Evolutionary conservation across 1,140 invertebrate species (phyloP).

Genomic region (Drosophila biarmipes): DNA sequence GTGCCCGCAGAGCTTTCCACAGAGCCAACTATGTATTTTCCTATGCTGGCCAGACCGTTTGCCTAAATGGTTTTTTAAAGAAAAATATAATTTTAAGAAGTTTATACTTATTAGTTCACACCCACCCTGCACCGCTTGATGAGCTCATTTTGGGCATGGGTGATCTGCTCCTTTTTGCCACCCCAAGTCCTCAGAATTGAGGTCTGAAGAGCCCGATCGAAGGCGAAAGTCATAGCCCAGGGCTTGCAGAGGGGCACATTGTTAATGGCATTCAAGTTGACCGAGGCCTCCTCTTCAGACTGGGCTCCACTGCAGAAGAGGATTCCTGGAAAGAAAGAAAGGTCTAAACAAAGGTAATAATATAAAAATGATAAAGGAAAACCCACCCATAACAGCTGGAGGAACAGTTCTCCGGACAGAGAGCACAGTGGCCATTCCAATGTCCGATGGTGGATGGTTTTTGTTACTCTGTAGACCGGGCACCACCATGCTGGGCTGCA

Average conservation of each 20-base stretch:
- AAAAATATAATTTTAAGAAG: neutral
- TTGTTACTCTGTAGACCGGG: constrained; percentile 91
- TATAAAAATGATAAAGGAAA: neutral
- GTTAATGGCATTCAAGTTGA: constrained; percentile 98
- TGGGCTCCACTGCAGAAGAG: constrained; percentile 98
- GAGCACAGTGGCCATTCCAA: constrained; percentile 93
- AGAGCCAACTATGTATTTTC: constrained; percentile 60
- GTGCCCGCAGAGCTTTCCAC: constrained; percentile 49
- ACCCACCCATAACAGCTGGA: constrained; percentile 93
- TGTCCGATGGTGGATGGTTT: constrained; percentile 90
- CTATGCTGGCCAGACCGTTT: constrained; percentile 65
- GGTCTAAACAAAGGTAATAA: neutral
- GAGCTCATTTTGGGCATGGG: constrained; percentile 93
- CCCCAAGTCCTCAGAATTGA: constrained; percentile 96
- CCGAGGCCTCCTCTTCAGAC: constrained; percentile 97
- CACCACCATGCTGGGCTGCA: constrained; percentile 99
- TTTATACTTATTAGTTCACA: neutral
- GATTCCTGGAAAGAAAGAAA: constrained; percentile 87
- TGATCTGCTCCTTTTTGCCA: constrained; percentile 94
- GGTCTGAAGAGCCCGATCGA: constrained; percentile 94
- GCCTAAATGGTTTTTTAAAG: constrained; percentile 20
- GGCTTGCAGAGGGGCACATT: constrained; percentile 91
- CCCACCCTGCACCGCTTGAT: constrained; percentile 94
- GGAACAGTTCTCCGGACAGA: constrained; percentile 95
- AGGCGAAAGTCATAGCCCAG: constrained; percentile 98